Evolutionary conservation across 1,140 invertebrate genomes (phyloP).

Genomic region (Arctopsyche grandis): DNA sequence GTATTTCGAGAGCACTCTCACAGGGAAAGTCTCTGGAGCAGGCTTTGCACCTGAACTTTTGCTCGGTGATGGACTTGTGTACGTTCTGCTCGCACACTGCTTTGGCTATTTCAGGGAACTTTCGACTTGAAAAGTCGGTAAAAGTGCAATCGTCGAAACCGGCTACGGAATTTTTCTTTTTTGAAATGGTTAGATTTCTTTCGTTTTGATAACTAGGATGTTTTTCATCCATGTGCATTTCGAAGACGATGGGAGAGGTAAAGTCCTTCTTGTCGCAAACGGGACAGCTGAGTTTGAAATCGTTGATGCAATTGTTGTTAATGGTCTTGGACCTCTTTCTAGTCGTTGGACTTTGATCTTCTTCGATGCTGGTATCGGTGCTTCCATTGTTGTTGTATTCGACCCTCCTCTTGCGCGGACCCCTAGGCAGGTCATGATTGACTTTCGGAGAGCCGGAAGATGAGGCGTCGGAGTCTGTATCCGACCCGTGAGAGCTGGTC

Average conservation of each 20-base stretch:
- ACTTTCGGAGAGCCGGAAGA: neutral
- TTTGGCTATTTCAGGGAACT: conserved; percentile 81
- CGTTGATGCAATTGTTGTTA: conserved; percentile 61
- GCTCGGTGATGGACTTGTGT: conserved; percentile 71
- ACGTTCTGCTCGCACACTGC: conserved; percentile 76
- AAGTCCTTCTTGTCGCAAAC: conserved; percentile 74
- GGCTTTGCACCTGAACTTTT: conserved; percentile 76
- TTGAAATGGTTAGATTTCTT: conserved; percentile 50
- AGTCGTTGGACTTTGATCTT: conserved; percentile 59
- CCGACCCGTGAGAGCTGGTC: conserved; percentile 61
- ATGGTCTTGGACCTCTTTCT: conserved; percentile 64
- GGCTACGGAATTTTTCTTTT: conserved; percentile 59
- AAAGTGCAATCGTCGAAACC: conserved; percentile 82
- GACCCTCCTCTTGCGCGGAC: conserved; percentile 55
- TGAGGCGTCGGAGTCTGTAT: conserved; percentile 54
- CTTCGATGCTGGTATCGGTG: conserved; percentile 63
- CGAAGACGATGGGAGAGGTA: conserved; percentile 67
- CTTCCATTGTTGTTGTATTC: conserved; percentile 61
- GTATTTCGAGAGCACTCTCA: conserved; percentile 74
- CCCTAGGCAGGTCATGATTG: conserved; percentile 50
- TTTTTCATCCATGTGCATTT: conserved; percentile 76
- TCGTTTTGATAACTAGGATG: conserved; percentile 73
- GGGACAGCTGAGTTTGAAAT: conserved; percentile 64
- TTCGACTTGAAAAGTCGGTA: conserved; percentile 80
- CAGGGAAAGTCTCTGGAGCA: conserved; percentile 82